phyloP scores from a whole-genome alignment of 2,113 vertebrate species.

The Rhodinocichla rosea region DNA sequence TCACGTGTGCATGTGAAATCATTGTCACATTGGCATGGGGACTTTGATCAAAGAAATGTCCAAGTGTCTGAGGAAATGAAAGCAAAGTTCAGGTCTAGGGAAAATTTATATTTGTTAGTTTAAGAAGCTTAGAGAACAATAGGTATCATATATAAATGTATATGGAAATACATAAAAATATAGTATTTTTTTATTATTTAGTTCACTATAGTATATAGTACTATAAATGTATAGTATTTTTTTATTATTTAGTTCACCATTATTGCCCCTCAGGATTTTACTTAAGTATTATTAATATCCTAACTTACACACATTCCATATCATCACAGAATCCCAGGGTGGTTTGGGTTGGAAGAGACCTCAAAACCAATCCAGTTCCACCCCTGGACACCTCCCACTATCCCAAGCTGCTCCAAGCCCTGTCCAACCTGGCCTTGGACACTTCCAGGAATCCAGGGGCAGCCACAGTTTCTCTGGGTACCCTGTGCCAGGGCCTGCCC shows the following conservation, averaged over 20 bases:
- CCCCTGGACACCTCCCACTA: background rate
- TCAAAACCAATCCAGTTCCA: rapidly evolving
- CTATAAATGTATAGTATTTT: background rate
- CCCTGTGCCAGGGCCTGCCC: background rate
- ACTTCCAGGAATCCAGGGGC: background rate
- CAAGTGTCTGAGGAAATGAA: background rate
- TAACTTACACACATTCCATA: background rate
- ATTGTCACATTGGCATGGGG: background rate
- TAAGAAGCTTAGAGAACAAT: background rate
- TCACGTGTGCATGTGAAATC: background rate
- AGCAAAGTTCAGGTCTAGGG: background rate
- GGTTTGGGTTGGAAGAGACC: background rate
- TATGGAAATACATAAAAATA: background rate
- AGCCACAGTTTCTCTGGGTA: background rate
- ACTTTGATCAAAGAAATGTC: background rate
- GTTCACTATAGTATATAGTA: background rate
- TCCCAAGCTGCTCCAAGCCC: background rate
- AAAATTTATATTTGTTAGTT: background rate
- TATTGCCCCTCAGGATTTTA: background rate
- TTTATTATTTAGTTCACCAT: background rate
- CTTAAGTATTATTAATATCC: background rate
- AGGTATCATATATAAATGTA: background rate
- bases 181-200: background rate
- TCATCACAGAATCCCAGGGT: rapidly evolving
- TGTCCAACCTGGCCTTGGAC: background rate